Conservation (phyloP, 2,113 vertebrate species). For the Pelecanus crispus region DNA sequence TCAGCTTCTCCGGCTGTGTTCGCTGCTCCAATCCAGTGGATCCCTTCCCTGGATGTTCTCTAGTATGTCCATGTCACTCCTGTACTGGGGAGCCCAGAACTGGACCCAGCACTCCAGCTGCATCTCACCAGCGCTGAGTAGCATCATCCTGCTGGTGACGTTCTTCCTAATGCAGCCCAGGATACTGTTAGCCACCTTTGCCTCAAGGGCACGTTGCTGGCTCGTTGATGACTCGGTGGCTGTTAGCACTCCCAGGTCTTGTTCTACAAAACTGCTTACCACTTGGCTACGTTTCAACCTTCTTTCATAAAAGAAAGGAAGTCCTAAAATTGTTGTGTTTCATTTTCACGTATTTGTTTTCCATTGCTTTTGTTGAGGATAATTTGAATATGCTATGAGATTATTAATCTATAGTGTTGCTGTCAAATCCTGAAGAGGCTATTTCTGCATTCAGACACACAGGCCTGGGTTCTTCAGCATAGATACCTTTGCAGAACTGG, state of each 20-base stretch:
- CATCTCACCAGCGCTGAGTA: background rate
- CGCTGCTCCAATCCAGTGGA: background rate
- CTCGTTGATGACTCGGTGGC: background rate
- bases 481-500: background rate
- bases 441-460: background rate
- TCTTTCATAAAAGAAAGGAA: background rate
- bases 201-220: background rate
- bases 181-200: background rate
- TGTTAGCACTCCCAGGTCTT: background rate
- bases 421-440: background rate
- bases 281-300: background rate
- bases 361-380: background rate
- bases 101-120: background rate
- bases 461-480: background rate
- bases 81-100: background rate
- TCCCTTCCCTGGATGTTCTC: background rate
- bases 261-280: background rate
- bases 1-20: background rate
- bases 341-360: too few relatives aligned
- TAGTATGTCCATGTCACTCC: too few relatives aligned
- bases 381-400: background rate
- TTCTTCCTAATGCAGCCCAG: background rate
- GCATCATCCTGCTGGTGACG: too few relatives aligned
- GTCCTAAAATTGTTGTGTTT: background rate
- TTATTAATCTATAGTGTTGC: background rate